Base-by-base conservation (phyloP, 1,140 invertebrate genomes). In the Cyphomyrmex costatus region DNA sequence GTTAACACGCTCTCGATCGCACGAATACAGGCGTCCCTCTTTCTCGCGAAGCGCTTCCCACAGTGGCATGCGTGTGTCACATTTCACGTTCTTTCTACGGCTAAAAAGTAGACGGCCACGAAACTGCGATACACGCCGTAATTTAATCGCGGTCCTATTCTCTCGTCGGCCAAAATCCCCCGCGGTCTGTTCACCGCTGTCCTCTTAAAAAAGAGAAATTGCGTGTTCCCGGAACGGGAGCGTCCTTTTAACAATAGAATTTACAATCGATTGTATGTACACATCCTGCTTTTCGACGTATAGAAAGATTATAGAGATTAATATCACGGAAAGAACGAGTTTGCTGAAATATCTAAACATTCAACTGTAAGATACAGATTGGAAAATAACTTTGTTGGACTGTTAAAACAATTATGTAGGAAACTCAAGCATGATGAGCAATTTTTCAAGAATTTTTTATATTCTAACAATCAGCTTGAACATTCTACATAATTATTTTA, bases 51-150 rank as follows among this genome's bases (percentile, higher is more conserved):
- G 19, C 36, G 16, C 27, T 73, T 71, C 66, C 33, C 65, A 66
- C 36, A 36, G 19, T 10, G 65, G 7, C 19, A 51, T 58, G 19
- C n/a, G 2, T 19, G 51, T 27, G 78, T 80, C 78, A 58, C 14
- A 51, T 80, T 80, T 49, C 27, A 46, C 16, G 79, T 83, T 79
- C 60, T 53, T 82, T 82, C 78, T 71, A 82, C 30, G 51, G 51
- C 36, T 56, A 56, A n/a, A 56, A 21, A 19, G 19, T n/a, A 53
- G 51, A 53, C 53, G 53, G 7, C 7, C 49, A 30, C 51, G 51
- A 83, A 83, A 83, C 73, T 33, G 66, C 61, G 46, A 3, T 24
- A 33, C n/a, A n/a, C 73, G 14, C 56, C 21, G 51, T 19, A n/a
- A 14, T 60, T 76, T 61, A 77, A 77, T 65, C 27, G 27, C 60